phyloP scores from a whole-genome alignment of 2,113 vertebrate genomes.

The Pantherophis guttatus region DNA sequence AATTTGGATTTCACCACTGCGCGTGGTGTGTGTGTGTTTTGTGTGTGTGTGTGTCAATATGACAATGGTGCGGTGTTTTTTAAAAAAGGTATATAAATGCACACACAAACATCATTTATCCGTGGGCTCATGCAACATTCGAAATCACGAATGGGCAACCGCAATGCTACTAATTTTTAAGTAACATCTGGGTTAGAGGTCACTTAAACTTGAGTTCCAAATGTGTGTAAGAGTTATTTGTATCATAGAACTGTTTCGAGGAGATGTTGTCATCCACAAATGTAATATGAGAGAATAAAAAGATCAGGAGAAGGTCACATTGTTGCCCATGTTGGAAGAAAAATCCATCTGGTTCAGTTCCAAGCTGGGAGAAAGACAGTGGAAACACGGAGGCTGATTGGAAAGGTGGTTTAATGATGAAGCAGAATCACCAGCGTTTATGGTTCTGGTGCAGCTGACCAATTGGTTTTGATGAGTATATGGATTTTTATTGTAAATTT shows the following conservation, averaged over 20 bases:
- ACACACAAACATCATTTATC: background rate
- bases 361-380: too few species aligned
- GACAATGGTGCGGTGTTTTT: background rate
- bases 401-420: too few species aligned
- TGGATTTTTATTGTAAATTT: too few species aligned
- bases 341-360: too few species aligned
- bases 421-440: too few species aligned
- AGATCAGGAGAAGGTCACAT: background rate
- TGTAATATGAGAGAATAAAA: background rate
- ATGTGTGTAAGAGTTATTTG: background rate
- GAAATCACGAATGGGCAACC: background rate
- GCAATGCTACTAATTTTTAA: background rate
- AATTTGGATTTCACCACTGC: too few species aligned
- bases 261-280: background rate
- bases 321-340: background rate
- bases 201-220: background rate
- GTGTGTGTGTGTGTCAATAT: background rate
- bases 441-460: too few species aligned
- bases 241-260: background rate
- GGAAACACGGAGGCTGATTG: too few species aligned
- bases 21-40: background rate
- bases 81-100: background rate
- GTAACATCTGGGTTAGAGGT: background rate
- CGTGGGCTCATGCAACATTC: background rate
- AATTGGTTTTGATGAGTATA: too few species aligned